phyloP scores from a whole-genome alignment of 2,888 invertebrate species.

The Octonoba sinensis region DNA sequence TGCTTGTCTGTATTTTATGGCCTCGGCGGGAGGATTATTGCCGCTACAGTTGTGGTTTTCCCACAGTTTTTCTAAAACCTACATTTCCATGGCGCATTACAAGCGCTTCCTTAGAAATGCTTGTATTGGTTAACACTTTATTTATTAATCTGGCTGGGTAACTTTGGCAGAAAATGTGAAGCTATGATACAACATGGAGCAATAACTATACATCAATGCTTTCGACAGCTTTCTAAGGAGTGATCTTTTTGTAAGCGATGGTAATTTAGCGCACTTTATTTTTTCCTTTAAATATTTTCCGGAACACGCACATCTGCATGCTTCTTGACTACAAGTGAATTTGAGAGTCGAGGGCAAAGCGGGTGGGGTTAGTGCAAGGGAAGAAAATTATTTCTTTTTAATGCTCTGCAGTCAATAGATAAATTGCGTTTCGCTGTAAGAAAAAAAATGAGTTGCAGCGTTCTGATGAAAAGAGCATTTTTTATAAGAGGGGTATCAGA shows the following conservation, averaged over 20 bases:
- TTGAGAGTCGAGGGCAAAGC: not conserved
- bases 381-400: constrained; percentile 7
- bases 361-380: not conserved
- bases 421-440: not conserved
- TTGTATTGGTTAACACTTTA: constrained; percentile 52
- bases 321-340: too few relatives aligned
- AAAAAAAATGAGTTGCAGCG: not conserved
- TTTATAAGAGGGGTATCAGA: not conserved
- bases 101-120: not conserved
- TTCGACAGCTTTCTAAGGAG: constrained; percentile 8
- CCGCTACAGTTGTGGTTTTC: constrained; percentile 47
- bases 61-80: constrained; percentile 36
- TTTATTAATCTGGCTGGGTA: constrained; percentile 35
- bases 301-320: too few relatives aligned
- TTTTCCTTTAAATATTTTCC: too few relatives aligned
- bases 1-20: constrained; percentile 46
- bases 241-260: too few relatives aligned
- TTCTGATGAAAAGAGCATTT: not conserved
- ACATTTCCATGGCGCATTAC: constrained; percentile 32
- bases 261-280: too few relatives aligned
- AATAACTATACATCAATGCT: constrained; percentile 43
- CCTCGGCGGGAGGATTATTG: constrained; percentile 43
- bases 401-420: not conserved
- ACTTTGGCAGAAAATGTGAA: constrained; percentile 14
- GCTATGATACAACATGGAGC: constrained; percentile 34